phyloP scores from a whole-genome alignment of 1,140 invertebrate genomes.

The Platyscapa corneri region DNA sequence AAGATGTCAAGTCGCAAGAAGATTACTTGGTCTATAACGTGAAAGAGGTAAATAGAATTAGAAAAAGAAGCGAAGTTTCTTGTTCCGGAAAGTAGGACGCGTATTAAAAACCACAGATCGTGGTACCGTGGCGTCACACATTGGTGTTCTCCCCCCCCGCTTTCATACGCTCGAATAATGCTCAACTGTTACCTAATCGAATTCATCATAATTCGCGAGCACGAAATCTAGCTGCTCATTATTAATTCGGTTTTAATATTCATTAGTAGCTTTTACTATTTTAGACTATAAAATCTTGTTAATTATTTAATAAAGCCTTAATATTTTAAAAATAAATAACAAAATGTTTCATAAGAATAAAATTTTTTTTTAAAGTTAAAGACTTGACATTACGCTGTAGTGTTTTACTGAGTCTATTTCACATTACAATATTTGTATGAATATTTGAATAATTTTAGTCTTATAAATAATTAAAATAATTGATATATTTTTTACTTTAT shows the following conservation, averaged over 20 bases:
- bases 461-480: no score
- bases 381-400: no score
- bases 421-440: no score
- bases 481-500: no score
- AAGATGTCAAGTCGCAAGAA: constrained; percentile 27
- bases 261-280: no score
- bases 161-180: constrained; percentile 32
- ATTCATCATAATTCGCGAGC: constrained; percentile 67
- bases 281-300: no score
- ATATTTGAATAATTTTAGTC: no score
- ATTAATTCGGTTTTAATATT: constrained; percentile 38
- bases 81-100: constrained; percentile 68
- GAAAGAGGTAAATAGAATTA: neutral
- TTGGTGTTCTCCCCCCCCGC: constrained; percentile 46
- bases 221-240: constrained; percentile 53
- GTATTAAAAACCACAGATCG: constrained; percentile 72
- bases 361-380: no score
- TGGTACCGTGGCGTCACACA: constrained; percentile 65
- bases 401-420: no score
- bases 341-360: no score
- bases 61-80: constrained; percentile 30
- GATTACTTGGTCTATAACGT: neutral
- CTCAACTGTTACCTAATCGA: constrained; percentile 69
- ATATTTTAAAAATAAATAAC: no score
- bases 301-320: no score